These are phyloP conservation scores for Drosophila guanche DNA, from an alignment of 1,140 invertebrate genomes.

Conservation along the genomic window DNA sequence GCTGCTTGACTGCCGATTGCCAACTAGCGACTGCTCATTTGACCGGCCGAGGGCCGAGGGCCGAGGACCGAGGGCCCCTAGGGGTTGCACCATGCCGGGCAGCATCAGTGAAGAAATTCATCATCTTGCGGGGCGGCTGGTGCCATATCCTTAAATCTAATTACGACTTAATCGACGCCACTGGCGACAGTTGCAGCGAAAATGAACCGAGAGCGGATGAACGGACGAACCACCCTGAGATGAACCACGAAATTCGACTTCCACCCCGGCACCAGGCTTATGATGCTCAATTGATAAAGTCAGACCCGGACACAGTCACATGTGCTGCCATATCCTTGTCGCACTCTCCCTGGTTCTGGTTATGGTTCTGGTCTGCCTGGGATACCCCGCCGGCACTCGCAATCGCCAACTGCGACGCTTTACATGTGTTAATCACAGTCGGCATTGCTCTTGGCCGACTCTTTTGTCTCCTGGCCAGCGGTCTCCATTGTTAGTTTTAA, in stretches of 20 bases:
- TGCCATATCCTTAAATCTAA: slow-evolving; percentile 84
- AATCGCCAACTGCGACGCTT: slow-evolving; percentile 63
- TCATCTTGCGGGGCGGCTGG: slow-evolving; percentile 81
- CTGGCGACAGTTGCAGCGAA: slow-evolving; percentile 79
- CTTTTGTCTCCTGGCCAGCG: slow-evolving; percentile 48
- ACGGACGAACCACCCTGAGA: slow-evolving; percentile 9
- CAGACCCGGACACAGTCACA: slow-evolving; percentile 64
- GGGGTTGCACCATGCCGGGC: slow-evolving; percentile 56
- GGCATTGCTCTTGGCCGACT: slow-evolving; percentile 44
- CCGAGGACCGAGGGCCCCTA: slow-evolving; percentile 33
- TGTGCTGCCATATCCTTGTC: slow-evolving; percentile 55
- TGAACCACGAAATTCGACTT: slow-evolving; percentile 26
- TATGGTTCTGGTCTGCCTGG: slow-evolving; percentile 16
- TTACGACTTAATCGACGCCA: slow-evolving; percentile 83
- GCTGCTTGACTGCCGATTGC: slow-evolving; percentile 60
- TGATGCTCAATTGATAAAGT: slow-evolving; percentile 82
- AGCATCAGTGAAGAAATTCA: slow-evolving; percentile 68
- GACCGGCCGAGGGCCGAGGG: slow-evolving; percentile 23
- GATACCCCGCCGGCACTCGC: slow-evolving; percentile 33
- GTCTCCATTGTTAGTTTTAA: slow-evolving; percentile 73
- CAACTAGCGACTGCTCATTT: slow-evolving; percentile 70
- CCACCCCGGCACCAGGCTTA: slow-evolving; percentile 62
- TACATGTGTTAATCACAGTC: slow-evolving; percentile 83
- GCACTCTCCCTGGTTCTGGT: neutral
- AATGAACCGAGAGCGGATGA: slow-evolving; percentile 28